Conservation (phyloP, 2,797 vertebrate species). For the Ispidina picta region DNA sequence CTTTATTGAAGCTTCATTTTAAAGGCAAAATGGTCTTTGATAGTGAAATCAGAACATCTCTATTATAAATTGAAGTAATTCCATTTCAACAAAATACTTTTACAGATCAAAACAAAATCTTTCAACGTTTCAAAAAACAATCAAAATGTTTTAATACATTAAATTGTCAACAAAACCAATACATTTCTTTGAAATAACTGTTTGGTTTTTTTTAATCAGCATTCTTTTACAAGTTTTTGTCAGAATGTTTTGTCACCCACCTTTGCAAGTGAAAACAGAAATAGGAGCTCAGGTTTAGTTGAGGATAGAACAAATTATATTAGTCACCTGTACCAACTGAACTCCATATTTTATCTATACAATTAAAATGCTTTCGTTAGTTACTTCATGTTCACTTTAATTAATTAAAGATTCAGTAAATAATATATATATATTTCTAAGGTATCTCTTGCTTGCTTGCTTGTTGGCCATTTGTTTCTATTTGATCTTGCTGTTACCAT, state of each 20-base stretch:
- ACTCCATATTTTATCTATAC: neutral
- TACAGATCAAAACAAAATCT: neutral
- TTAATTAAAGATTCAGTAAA: neutral
- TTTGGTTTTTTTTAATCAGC: neutral
- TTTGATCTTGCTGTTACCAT: neutral
- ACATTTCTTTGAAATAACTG: neutral
- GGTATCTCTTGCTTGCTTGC: neutral
- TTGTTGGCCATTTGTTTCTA: neutral
- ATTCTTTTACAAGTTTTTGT: neutral
- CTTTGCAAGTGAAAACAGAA: neutral
- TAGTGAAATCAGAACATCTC: neutral
- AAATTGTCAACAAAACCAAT: neutral
- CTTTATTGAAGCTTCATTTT: neutral
- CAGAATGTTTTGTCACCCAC: neutral
- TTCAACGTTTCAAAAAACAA: neutral
- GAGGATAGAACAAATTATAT: neutral
- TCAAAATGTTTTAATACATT: neutral
- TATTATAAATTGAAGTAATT: neutral
- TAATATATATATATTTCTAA: neutral
- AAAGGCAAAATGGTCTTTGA: neutral
- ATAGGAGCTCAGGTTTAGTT: neutral
- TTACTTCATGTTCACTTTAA: neutral
- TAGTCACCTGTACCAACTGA: neutral
- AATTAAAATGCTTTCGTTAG: neutral
- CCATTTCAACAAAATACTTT: neutral